Conservation (phyloP, 2,797 vertebrate genomes). For the Simalia tracyae region DNA sequence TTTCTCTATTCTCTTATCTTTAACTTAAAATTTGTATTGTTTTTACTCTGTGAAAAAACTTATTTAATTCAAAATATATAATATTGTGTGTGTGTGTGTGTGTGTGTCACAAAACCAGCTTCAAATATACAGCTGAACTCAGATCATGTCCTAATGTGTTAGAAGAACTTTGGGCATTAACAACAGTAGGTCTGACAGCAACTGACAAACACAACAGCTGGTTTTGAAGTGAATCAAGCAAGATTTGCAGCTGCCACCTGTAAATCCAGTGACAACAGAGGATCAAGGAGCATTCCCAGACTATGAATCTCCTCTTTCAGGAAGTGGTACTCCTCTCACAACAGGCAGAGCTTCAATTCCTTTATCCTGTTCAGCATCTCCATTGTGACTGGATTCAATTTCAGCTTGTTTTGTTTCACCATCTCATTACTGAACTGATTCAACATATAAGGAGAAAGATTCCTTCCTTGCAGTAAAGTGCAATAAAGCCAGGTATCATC, state of each 20-base stretch:
- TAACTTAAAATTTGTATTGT: neutral
- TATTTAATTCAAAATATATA: neutral
- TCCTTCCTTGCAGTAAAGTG: neutral
- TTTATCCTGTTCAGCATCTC: neutral
- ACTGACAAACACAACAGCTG: neutral
- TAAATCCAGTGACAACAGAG: neutral
- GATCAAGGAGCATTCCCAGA: neutral
- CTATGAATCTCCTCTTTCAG: neutral
- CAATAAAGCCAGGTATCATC: neutral
- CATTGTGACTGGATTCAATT: neutral
- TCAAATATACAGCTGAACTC: neutral
- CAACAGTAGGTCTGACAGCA: neutral
- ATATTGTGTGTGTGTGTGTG: too few relatives aligned
- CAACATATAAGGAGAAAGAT: neutral
- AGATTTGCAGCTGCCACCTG: neutral
- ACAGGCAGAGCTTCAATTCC: neutral
- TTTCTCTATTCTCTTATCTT: neutral
- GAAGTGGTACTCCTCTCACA: neutral
- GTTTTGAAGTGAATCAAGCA: neutral
- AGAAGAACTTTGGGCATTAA: neutral
- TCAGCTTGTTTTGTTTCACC: neutral
- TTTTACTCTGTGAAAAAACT: neutral
- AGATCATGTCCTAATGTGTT: neutral
- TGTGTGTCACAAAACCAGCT: too few relatives aligned
- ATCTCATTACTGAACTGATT: neutral